Evolutionary conservation across 2,888 invertebrate species (phyloP), one percentile per base, ranked within the genome.

Genomic region (Acleris laterana): DNA sequence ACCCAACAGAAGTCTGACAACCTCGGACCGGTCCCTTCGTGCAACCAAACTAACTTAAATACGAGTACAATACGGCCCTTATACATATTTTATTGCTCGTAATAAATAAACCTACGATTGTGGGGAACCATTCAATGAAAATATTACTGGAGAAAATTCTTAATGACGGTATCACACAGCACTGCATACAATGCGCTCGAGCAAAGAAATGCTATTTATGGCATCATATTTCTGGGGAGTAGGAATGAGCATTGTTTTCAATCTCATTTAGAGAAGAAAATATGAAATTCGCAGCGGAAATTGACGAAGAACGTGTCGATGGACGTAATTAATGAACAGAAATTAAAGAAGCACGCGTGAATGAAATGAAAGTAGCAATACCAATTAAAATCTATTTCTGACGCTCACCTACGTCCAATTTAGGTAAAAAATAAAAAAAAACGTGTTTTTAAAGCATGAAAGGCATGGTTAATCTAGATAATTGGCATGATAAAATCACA

Each of bases 51-150:
- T 85, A 87, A 85, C 84, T 85, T 74, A 76, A 78, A 85, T 86
- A 25, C 25, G 25, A 25, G 25, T 7, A 83, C 90, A 90, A 90
- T 88, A 80, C 80, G 78, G 74, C 81, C 84, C 84, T 84, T 82
- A 82, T 76, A 77, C 72, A 79, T 77, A 83, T 85, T 89, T 88
- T 87, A 89, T 85, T 86, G 80, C 84, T 82, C 78, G 71, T 81
- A 90, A 90, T 90, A 91, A 91, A 91, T 91, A 91, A 89, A 88
- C 82, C 85, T 80, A 85, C 78, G 82, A 86, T 86, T 87, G 88
- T 83, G 84, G 88, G 84, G 79, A 78, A 70, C 61, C 55, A 65
- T 52, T 67, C 66, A 63, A 66, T 53, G 79, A 77, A 83, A 81
- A 69, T 59, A 76, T 72, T 70, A 68, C 55, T 63, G 63, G 58